Evolutionary conservation across 2,113 vertebrate species (phyloP), one percentile per base, ranked within the genome.

Genomic region (Cyrtonyx montezumae): DNA sequence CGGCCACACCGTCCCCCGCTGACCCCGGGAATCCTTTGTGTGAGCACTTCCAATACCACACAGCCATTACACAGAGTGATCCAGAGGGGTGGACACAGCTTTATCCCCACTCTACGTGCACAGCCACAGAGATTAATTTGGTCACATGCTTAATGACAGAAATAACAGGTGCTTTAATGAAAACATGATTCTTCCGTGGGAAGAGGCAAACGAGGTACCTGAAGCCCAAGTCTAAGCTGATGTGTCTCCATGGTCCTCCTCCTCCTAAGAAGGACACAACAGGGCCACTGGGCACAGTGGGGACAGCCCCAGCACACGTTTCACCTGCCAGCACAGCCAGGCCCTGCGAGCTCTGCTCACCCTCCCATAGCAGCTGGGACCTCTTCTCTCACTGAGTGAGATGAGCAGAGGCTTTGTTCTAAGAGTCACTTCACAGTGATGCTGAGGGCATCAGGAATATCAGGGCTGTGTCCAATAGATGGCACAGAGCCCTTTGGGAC

Each of bases 81-180:
- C 82, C 88, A 34, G 63, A 73, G 90, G 69, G 87, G 79, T 4
- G 40, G 78, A 68, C 68, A 94, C 51, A 80, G 85, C 73, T 87
- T 93, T 93, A 94, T 94, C 92, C 90, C 61, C 65, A 40, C 86
- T 51, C 83, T 36, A 36, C 90, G 90, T 15, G 59, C 6, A 0
- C 17, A 71, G 79, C 77, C 40, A 4, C 53, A 78, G 88, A 91
- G 95, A 88, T 95, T 78, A 94, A 56, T 74, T 55, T 21, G 92
- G 79, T 75, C 65, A 51, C 69, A 42, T 0, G 61, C 79, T 59
- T 75, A 90, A 88, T 28, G 85, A 88, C 51, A 94, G 79, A 49
- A 79, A 28, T 0, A 37, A 43, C 62, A 8, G 34, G 86, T 11
- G 0, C 45, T 73, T 9, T 36, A 34, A 42, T 17, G 28, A 1